Conservation (phyloP, 2,888 invertebrate genomes). For the Sphaerophoria rueppellii region DNA sequence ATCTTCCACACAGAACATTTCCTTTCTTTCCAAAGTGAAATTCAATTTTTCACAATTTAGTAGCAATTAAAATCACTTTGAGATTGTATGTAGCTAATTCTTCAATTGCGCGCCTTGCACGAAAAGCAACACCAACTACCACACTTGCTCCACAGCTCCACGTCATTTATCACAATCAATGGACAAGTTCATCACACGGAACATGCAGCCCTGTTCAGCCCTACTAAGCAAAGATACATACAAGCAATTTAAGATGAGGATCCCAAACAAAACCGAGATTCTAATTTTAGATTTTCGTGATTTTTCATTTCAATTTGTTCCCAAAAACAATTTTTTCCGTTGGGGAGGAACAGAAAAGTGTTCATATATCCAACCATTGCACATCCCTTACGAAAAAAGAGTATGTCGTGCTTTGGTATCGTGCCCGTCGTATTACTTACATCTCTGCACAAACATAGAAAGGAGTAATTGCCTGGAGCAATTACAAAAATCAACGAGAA, state of each 20-base stretch:
- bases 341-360: neutral
- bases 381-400: neutral
- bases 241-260: conserved; percentile 8
- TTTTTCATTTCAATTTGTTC: conserved; percentile 53
- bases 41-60: conserved; percentile 64
- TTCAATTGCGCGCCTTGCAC: conserved; percentile 53
- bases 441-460: conserved; percentile 24
- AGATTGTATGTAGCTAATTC: conserved; percentile 35
- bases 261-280: conserved; percentile 50
- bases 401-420: neutral
- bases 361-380: conserved; percentile 19
- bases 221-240: conserved; percentile 23
- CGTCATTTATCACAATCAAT: conserved; percentile 72
- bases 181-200: conserved; percentile 66
- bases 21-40: conserved; percentile 10
- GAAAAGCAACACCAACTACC: conserved; percentile 37
- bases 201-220: conserved; percentile 1
- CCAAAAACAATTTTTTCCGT: neutral
- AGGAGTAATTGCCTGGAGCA: conserved; percentile 71
- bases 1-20: conserved; percentile 19
- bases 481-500: conserved; percentile 68
- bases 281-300: conserved; percentile 68
- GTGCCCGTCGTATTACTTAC: conserved; percentile 31
- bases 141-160: conserved; percentile 58
- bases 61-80: conserved; percentile 68